Evolutionary conservation across 2,888 invertebrate genomes (phyloP), one percentile per base, ranked within the genome.

Genomic region (Apotomis betuletana): DNA sequence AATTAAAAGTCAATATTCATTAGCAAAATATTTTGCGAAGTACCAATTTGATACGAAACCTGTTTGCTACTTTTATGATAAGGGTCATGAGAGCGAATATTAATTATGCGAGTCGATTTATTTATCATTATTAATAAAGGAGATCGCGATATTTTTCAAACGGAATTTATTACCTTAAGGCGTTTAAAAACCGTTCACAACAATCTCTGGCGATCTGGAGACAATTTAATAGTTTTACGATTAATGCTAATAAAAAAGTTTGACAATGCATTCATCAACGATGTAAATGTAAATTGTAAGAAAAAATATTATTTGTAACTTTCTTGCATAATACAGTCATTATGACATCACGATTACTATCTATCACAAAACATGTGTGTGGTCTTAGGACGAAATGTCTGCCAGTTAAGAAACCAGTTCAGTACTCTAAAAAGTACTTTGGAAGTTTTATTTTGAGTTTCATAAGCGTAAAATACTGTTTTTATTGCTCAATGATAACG

Each of bases 291-390:
- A 58, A 6, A 6, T 4, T 6, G 74, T 67, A 27, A 27, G 27
- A 27, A 27, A 27, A 27, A 27, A 27, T 27, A 27, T 27, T 27
- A 27, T 27, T 27, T 27, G 27, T 27, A 27, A 27, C 27, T 27
- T 27, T 27, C 27, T 27, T 27, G 27, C 27, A 27, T 27, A 27
- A 2, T 27, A 27, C 27, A 1, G 27, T 27, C 27, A 27, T 27
- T 27, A 27, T 27, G 27, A 27, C 27, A 73, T 78, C 81, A 87
- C 87, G 83, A 88, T 87, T 87, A 86, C 81, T 83, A 41, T 85
- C 85, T 85, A 87, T 85, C 87, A 82, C 79, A 73, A 85, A 86
- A 84, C 83, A 82, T 82, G 81, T 83, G 81, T 83, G 79, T 76
- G 41, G 57, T 46, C 15, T n/a, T 49, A 38, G 38, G 46, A 38